Conservation (phyloP, 2,888 invertebrate genomes). For the Aphodius granarius region DNA sequence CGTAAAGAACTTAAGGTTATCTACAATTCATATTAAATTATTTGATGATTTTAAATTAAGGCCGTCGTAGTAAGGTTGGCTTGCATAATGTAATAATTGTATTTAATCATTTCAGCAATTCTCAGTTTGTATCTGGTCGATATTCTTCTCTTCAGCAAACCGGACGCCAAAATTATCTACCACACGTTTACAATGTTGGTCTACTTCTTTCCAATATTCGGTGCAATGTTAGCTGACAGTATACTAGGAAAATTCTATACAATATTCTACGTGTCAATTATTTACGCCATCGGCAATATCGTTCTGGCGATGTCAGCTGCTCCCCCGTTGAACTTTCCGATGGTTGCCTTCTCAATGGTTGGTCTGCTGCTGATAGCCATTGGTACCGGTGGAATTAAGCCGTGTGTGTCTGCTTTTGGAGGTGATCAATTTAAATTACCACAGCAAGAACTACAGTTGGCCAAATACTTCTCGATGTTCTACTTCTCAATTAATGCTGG, state of each 20-base stretch:
- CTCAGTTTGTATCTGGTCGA: constrained; percentile 85
- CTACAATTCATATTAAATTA: neutral
- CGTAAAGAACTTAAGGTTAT: neutral
- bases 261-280: constrained; percentile 84
- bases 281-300: constrained; percentile 84
- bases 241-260: constrained; percentile 88
- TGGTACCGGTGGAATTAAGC: constrained; percentile 95
- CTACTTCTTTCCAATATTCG: constrained; percentile 86
- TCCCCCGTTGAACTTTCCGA: constrained; percentile 63
- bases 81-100: neutral
- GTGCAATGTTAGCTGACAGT: constrained; percentile 93
- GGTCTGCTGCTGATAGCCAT: constrained; percentile 78
- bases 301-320: constrained; percentile 73
- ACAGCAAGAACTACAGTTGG: constrained; percentile 76
- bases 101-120: constrained; percentile 70
- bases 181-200: constrained; percentile 88
- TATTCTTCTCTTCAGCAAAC: constrained; percentile 71
- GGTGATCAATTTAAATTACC: constrained; percentile 90
- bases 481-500: constrained; percentile 94
- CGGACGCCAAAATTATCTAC: constrained; percentile 82
- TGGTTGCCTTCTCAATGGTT: constrained; percentile 54
- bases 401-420: constrained; percentile 93
- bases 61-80: too few species aligned
- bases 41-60: too few species aligned
- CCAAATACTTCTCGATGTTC: constrained; percentile 89